Percentiles rank a stretch among this genome's conserved stretches.
phyloP scores from a whole-genome alignment of 2,888 invertebrate genomes.

The Spisula solida region DNA sequence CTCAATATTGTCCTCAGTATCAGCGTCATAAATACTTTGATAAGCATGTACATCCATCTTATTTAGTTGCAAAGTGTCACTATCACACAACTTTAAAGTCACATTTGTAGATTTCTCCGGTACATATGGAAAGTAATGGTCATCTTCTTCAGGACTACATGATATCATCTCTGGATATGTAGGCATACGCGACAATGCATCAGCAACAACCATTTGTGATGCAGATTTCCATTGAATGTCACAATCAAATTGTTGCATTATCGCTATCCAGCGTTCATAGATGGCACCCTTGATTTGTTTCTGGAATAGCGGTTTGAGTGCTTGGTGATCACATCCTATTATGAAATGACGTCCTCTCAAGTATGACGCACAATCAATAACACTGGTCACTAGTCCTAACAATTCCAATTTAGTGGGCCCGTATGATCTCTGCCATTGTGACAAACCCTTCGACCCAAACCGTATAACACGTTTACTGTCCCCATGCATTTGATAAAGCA shows the following conservation, averaged over 20 bases:
- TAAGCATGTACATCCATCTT: no score
- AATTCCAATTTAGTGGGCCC: conserved; percentile 69
- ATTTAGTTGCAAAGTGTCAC: no score
- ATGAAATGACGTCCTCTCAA: conserved; percentile 51
- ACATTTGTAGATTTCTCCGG: conserved; percentile 42
- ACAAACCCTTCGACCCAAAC: conserved; percentile 59
- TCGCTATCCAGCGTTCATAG: conserved; percentile 66
- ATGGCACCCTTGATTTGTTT: conserved; percentile 58
- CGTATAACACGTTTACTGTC: conserved; percentile 44
- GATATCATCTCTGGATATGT: background rate
- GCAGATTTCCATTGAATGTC: conserved; percentile 62
- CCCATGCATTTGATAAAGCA: conserved; percentile 66
- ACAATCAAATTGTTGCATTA: conserved; percentile 63
- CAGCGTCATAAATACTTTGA: no score
- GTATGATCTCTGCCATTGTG: conserved; percentile 63
- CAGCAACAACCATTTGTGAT: conserved; percentile 47
- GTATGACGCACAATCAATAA: conserved; percentile 66
- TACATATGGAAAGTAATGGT: conserved; percentile 53
- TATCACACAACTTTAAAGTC: background rate
- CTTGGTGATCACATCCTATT: conserved; percentile 65
- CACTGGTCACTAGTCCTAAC: conserved; percentile 57
- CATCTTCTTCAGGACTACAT: conserved; percentile 54
- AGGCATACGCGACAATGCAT: conserved; percentile 29
- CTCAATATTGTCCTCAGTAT: no score
- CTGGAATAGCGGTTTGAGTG: conserved; percentile 45